Percentiles rank a stretch among this genome's conserved stretches.
These are phyloP conservation scores for Anas flavirostris DNA, from an alignment of 2,797 vertebrate genomes.

Conservation along the genomic window DNA sequence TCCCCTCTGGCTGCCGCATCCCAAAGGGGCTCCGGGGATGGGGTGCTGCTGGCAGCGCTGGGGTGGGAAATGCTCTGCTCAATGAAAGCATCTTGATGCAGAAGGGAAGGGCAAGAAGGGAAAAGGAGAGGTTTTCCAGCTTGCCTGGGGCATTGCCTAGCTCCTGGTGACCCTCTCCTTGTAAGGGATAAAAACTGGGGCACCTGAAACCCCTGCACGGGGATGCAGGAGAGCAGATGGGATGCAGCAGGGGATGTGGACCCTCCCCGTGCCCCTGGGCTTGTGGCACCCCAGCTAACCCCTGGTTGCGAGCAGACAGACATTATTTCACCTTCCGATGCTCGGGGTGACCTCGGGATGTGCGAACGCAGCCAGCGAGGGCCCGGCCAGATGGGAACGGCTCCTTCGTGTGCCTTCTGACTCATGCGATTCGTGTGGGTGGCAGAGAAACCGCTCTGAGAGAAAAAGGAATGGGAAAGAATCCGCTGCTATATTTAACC, in stretches of 20 bases:
- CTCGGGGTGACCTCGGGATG: conserved; percentile 34
- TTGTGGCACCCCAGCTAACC: neutral
- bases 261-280: fast-evolving
- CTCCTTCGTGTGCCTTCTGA: conserved; percentile 72
- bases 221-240: neutral
- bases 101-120: fast-evolving
- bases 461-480: conserved; percentile 79
- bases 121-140: neutral
- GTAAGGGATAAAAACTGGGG: neutral
- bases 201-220: neutral
- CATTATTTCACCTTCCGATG: conserved; percentile 30
- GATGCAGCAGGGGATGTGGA: neutral
- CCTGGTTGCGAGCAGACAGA: neutral
- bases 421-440: conserved; percentile 79
- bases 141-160: fast-evolving
- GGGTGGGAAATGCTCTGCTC: fast-evolving
- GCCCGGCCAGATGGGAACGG: conserved; percentile 37
- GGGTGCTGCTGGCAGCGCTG: neutral
- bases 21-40: fast-evolving
- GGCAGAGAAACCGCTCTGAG: conserved; percentile 68
- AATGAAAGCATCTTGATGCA: neutral
- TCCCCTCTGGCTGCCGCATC: fast-evolving
- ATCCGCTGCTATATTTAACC: conserved; percentile 85
- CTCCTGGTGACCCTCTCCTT: neutral
- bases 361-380: neutral